Conservation (phyloP, 2,797 vertebrate species). For the Aeoliscus strigatus region DNA sequence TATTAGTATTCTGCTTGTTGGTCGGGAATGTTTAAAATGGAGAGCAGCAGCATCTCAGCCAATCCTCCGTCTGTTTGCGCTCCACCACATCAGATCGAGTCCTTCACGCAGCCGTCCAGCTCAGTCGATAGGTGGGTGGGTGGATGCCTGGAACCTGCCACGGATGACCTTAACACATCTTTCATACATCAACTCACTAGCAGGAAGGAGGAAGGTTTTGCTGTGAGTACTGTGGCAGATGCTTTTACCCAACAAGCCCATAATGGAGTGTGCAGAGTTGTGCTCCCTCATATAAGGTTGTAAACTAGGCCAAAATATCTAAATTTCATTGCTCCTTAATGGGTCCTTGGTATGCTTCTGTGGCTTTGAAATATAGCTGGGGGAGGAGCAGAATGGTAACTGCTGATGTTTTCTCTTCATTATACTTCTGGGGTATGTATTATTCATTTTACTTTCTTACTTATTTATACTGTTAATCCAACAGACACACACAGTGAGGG, state of each 20-base stretch:
- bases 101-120: constrained; percentile 26
- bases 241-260: no score
- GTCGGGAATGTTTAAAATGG: constrained; percentile 17
- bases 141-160: constrained; percentile 41
- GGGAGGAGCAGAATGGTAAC: constrained; percentile 33
- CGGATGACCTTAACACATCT: constrained; percentile 42
- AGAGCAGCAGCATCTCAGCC: no score
- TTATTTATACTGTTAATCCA: no score
- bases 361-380: constrained; percentile 25
- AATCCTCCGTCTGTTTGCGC: constrained; percentile 28
- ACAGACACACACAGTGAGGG: constrained; percentile 4
- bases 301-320: constrained; percentile 26
- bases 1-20: constrained; percentile 49
- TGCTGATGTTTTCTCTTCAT: constrained; percentile 38
- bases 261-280: background rate
- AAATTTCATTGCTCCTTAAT: constrained; percentile 24
- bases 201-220: constrained; percentile 22
- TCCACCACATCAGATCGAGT: constrained; percentile 39
- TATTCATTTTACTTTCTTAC: constrained; percentile 45
- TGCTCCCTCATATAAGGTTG: constrained; percentile 3
- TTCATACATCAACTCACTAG: constrained; percentile 36
- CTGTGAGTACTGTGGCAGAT: no score
- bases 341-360: constrained; percentile 15
- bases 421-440: constrained; percentile 34
- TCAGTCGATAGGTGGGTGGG: constrained; percentile 39